Base-by-base conservation (phyloP, 2,797 vertebrate species). In the Ispidina picta region DNA sequence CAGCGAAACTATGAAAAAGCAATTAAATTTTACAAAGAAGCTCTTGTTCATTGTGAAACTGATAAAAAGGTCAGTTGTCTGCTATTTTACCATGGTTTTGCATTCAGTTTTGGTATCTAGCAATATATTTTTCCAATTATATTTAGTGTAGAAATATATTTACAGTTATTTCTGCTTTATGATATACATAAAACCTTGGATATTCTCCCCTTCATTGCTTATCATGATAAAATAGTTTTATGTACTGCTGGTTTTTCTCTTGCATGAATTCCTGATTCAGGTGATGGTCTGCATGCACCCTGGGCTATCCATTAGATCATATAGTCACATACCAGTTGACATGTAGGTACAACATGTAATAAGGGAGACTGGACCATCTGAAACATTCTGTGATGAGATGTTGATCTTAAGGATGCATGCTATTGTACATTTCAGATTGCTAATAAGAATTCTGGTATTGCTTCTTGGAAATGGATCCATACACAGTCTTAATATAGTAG, bases 1-100 rank as follows among this genome's bases (percentile, higher is more conserved):
- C 99, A 98, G 97, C 96, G 98, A 88, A 99, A 99, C 98, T 99
- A 98, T 91, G 99, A 99, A 96, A 98, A 98, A 97, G 99, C 99
- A 82, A 99, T 99, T 97, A 99, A 98, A 96, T 99, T 99, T 98
- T 99, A 99, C 98, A 99, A 99, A 98, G 99, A 99, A 96, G 99
- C 99, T 82, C 98, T 99, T 98, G 98, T 99, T 97, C 99, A 99
- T 97, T 99, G 98, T 97, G 99, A 99, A 97, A 99, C 98, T 3
- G 98, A 99, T 98, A 98, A 98, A 97, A 99, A 99, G 99, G 99
- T 99, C 97, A 97, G 98, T 97, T 79, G n/a, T 84, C 55, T 44
- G 64, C 59, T 84, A 7, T 83, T 86, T 89, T 84, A 68, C 44
- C 22, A 77, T 69, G 52, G 29, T 71, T 94, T 90, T 71, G 51